These are phyloP conservation scores for Argya squamiceps DNA, from an alignment of 2,797 vertebrate genomes.

Conservation along the genomic window DNA sequence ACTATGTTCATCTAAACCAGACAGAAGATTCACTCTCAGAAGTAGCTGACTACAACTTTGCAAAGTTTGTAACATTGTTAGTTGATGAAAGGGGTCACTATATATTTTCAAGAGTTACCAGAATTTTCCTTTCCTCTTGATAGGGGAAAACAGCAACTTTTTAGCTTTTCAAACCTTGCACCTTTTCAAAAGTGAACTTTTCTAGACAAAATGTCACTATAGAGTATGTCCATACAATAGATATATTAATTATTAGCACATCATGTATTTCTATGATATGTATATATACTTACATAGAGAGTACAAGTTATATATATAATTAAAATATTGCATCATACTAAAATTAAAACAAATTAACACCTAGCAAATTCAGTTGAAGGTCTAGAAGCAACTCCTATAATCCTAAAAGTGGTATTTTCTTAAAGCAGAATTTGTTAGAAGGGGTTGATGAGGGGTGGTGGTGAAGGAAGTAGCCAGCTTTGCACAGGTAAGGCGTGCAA, in stretches of 20 bases:
- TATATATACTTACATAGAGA: not conserved
- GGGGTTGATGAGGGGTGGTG: not conserved
- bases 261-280: not conserved
- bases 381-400: not conserved
- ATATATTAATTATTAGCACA: not conserved
- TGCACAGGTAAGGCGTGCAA: not conserved
- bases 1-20: not conserved
- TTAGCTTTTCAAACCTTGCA: not conserved
- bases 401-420: not conserved
- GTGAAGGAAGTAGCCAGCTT: not conserved
- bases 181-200: not conserved
- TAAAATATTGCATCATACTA: not conserved
- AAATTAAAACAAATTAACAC: not conserved
- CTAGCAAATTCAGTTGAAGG: not conserved
- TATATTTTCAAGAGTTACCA: not conserved
- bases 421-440: not conserved
- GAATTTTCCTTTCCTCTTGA: not conserved
- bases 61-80: not conserved
- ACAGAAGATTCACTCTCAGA: not conserved
- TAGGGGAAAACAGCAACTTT: not conserved
- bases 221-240: not conserved
- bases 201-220: not conserved
- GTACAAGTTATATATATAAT: not conserved
- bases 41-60: not conserved
- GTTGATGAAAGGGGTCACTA: not conserved